Conservation (phyloP, 2,797 vertebrate species). For the Emys orbicularis region DNA sequence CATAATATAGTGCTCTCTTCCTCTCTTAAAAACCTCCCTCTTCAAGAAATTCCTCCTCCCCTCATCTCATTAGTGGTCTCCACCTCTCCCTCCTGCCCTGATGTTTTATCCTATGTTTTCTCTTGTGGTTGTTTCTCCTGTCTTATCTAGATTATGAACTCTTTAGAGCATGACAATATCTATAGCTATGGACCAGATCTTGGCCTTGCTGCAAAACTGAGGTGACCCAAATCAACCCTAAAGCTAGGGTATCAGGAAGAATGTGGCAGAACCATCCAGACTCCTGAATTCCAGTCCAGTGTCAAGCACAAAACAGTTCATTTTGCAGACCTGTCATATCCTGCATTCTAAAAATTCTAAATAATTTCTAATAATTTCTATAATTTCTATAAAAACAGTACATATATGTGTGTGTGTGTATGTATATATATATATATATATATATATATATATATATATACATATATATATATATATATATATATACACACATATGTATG, state of each 20-base stretch:
- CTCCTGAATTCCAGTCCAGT: neutral
- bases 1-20: neutral
- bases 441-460: no score
- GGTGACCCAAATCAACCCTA: neutral
- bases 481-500: no score
- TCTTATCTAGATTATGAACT: neutral
- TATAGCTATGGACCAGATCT: neutral
- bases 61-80: neutral
- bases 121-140: neutral
- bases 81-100: neutral
- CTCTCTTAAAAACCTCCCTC: neutral
- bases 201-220: neutral
- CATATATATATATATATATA: no score
- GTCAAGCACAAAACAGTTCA: neutral
- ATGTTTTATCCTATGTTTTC: neutral
- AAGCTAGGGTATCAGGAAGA: neutral
- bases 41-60: neutral
- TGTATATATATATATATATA: no score
- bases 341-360: neutral
- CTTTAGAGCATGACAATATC: neutral
- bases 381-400: no score
- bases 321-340: neutral
- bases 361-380: fast-evolving
- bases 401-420: no score
- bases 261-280: neutral